Evolutionary conservation across 2,113 vertebrate species (phyloP), one percentile per base, ranked within the genome.

Genomic region (Pitta sordida): DNA sequence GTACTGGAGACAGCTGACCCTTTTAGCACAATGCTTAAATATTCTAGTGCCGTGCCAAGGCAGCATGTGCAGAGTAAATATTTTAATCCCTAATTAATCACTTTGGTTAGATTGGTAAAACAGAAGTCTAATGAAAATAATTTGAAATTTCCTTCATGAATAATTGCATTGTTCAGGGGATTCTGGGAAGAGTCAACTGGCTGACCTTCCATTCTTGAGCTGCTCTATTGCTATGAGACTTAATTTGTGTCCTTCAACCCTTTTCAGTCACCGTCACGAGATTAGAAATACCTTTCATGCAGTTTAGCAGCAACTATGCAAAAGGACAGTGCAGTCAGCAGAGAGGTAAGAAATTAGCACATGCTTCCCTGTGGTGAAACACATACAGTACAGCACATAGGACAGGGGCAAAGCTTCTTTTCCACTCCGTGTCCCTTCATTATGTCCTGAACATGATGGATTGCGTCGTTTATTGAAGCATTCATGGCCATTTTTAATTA

Each of bases 21-120:
- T 97, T 98, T 98, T 98, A 98, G 97, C 96, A 96, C 96, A 96
- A 97, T 94, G 97, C 98, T 98, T 98, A 98, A 98, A 98, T 98
- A 98, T 98, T 98, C 98, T 95, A 97, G 96, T 92, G 96, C 97
- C 46, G 97, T 98, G 98, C 98, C 98, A 98, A 98, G 97, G 96
- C 98, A 97, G 97, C 98, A 97, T 98, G 98, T 98, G 98, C 97
- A 98, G 97, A 98, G 98, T 98, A 98, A 98, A 98, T 98, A 98
- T 98, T 98, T 98, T 98, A 98, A 98, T 98, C 98, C 98, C 97
- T 98, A 98, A 98, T 98, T 98, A 98, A 98, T 98, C 98, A 98
- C 98, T 98, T 98, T 98, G 98, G 98, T 98, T 98, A 98, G 98
- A 98, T 98, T 98, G 98, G 97, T 98, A 98, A 98, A 98, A 98